Base-by-base conservation (phyloP, 1,140 invertebrate genomes). In the Arion vulgaris region DNA sequence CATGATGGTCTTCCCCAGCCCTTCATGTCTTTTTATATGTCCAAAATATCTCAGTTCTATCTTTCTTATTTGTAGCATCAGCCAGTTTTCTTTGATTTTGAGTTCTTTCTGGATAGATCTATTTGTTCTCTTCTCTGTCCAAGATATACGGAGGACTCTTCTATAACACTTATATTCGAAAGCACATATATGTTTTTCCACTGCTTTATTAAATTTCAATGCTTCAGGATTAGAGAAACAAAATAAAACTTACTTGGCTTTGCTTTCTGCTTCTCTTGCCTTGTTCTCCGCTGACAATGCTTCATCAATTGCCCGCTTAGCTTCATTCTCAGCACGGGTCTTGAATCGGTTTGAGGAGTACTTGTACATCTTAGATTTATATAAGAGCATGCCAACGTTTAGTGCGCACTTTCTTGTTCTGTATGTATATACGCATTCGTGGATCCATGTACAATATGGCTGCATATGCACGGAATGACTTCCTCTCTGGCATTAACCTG, bases 381-480 rank as follows among this genome's bases (percentile, higher is more conserved):
- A 92, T 41, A 93, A 83, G 72, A 85, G 81, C 88, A 89, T 23
- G 88, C 87, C 53, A 93, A 80, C 89, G 88, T 83, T 91, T 89
- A 15, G 91, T 92, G 74, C 88, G 88, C 32, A 93, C 92, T 88
- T 93, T 93, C 86, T 92, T 92, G 62, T 89, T 89, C 83, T 93
- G 91, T 51, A 93, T 91, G 85, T 92, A 92, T 49, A 93, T 90
- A 86, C 92, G 92, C 92, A 93, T 93, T 78, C 92, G 87, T 23
- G 93, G 92, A 68, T 93, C 91, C 80, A 89, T 89, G 83, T 93
- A 93, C 45, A 93, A 85, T 49, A 93, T 91, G 36, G 92, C 88
- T 69, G 91, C 88, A 84, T 93, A 93, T 15, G 91, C 91, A 81
- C 92, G 84, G 76, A 93, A 92, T 53, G 92, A 93, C 79, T 86